phyloP scores from a whole-genome alignment of 2,797 vertebrate species.

The Aulostomus chinensis region DNA sequence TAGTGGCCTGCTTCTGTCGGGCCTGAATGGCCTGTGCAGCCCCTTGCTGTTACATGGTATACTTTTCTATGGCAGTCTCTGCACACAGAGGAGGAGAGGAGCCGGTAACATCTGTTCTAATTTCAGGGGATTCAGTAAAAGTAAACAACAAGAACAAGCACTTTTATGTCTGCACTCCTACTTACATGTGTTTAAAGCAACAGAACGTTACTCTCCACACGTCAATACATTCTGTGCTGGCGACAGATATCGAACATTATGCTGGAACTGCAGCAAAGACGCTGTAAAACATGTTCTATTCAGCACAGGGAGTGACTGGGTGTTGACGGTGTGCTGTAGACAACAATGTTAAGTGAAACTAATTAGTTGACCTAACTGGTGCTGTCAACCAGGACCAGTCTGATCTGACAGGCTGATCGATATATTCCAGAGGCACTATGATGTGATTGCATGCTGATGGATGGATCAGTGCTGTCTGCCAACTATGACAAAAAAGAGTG shows the following conservation, averaged over 20 bases:
- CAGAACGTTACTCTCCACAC: too few species aligned
- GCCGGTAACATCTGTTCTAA: conserved; percentile 20
- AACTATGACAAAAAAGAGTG: too few species aligned
- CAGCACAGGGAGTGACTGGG: background rate
- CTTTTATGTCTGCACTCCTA: background rate
- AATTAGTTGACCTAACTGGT: conserved; percentile 1
- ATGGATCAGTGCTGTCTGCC: conserved; percentile 25
- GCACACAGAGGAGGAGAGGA: background rate
- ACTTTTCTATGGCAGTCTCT: conserved; percentile 5
- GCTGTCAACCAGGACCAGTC: background rate
- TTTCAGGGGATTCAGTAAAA: conserved; percentile 16
- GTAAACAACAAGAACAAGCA: too few species aligned
- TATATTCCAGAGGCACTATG: background rate
- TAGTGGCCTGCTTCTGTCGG: conserved; percentile 63
- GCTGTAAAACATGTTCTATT: background rate
- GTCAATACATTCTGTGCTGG: background rate
- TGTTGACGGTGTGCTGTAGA: too few species aligned
- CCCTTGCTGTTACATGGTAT: conserved; percentile 28
- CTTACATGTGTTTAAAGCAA: background rate
- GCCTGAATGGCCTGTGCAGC: conserved; percentile 22
- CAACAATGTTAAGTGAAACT: too few species aligned
- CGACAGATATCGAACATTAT: background rate
- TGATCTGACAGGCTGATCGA: conserved; percentile 4
- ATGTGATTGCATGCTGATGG: background rate
- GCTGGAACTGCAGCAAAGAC: background rate